phyloP scores from a whole-genome alignment of 2,113 vertebrate genomes.

The Platichthys flesus region DNA sequence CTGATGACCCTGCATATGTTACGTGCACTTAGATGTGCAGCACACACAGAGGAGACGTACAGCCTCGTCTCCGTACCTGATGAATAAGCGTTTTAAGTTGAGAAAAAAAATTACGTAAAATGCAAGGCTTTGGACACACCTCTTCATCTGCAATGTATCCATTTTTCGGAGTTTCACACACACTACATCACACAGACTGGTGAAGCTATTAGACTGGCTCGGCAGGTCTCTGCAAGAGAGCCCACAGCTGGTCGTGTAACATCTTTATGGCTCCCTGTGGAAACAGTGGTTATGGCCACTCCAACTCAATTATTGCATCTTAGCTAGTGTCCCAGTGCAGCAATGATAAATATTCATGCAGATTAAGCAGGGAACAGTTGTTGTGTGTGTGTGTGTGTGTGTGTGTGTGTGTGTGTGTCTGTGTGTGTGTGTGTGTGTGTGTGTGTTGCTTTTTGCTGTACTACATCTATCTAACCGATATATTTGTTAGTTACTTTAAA shows the following conservation, averaged over 20 bases:
- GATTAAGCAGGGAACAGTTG: conserved; percentile 53
- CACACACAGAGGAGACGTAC: not conserved
- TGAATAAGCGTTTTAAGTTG: not conserved
- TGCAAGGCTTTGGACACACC: not conserved
- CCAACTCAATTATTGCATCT: conserved; percentile 79
- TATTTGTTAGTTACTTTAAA: too few relatives aligned
- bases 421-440: conserved; percentile 15
- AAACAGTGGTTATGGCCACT: conserved; percentile 62
- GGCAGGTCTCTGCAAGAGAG: conserved; percentile 32
- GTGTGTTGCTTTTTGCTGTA: too few relatives aligned
- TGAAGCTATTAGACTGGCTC: conserved; percentile 24
- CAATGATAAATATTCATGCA: conserved; percentile 80
- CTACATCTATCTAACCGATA: too few relatives aligned
- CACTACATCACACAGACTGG: not conserved
- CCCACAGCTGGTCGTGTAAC: conserved; percentile 68
- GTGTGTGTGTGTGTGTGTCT: conserved; percentile 16
- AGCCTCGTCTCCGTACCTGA: not conserved
- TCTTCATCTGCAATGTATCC: not conserved
- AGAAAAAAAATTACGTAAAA: not conserved
- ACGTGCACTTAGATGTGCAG: not conserved
- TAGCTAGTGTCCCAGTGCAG: conserved; percentile 70
- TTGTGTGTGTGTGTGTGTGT: not conserved
- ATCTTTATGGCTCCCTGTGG: conserved; percentile 72
- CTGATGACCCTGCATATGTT: conserved; percentile 24
- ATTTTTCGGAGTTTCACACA: not conserved